Evolutionary conservation across 2,888 invertebrate genomes (phyloP).

Genomic region (Temnothorax ravouxi): DNA sequence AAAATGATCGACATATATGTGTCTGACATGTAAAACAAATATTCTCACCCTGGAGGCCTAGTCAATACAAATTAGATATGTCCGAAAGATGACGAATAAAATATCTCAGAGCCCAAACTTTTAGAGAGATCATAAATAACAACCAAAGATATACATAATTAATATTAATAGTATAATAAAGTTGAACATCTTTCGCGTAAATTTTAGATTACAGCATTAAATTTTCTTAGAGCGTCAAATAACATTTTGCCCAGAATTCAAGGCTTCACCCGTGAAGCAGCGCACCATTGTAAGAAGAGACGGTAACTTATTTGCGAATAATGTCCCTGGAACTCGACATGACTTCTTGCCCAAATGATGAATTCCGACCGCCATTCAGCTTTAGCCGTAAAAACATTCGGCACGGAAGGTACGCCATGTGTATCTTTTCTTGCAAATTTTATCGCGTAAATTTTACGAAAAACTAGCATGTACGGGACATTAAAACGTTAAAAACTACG

Average conservation of each 20-base stretch:
- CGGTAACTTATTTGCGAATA: conserved; percentile 57
- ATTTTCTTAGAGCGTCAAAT: conserved; percentile 1
- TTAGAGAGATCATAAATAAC: background rate
- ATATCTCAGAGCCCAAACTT: background rate
- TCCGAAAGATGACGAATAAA: background rate
- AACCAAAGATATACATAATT: background rate
- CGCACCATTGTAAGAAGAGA: conserved; percentile 1
- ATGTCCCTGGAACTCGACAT: conserved; percentile 45
- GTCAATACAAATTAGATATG: conserved; percentile 3
- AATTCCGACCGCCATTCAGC: conserved; percentile 53
- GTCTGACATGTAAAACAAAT: background rate
- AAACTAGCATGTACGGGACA: background rate
- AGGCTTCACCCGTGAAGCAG: background rate
- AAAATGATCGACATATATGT: conserved; percentile 22
- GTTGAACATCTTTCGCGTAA: background rate
- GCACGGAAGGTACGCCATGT: conserved; percentile 42
- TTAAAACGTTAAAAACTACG: conserved; percentile 6
- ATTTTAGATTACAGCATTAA: conserved; percentile 8
- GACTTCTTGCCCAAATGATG: conserved; percentile 61
- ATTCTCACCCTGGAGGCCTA: background rate
- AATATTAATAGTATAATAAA: conserved; percentile 4
- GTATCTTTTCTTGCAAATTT: conserved; percentile 1
- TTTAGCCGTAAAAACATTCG: conserved; percentile 65
- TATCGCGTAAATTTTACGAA: conserved; percentile 7
- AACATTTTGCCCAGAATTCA: background rate